These are phyloP conservation scores for Eubasilissa splendida DNA, from an alignment of 2,888 invertebrate species.

Conservation along the genomic window DNA sequence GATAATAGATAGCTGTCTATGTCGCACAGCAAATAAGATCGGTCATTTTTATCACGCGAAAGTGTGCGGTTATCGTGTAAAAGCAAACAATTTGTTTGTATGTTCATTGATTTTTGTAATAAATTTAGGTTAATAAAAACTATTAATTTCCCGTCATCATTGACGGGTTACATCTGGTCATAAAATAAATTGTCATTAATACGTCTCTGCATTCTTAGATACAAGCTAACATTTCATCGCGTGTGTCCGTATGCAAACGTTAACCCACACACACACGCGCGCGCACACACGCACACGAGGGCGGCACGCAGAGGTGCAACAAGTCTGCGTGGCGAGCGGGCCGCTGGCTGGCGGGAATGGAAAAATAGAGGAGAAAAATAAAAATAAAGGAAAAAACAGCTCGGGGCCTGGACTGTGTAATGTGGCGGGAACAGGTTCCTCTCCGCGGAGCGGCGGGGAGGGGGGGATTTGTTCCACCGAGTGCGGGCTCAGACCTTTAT, in stretches of 20 bases:
- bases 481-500: background rate
- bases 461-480: conserved; percentile 13
- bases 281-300: background rate
- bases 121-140: no score
- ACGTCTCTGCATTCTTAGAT: background rate
- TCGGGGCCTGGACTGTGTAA: conserved; percentile 32
- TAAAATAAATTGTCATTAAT: background rate
- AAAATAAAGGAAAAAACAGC: conserved; percentile 28
- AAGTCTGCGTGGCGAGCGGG: conserved; percentile 16
- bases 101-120: no score
- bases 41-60: no score
- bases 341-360: background rate
- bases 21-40: no score
- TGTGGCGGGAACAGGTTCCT: conserved; percentile 33
- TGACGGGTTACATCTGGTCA: no score
- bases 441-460: background rate
- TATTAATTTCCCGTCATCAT: no score
- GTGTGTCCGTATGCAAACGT: conserved; percentile 29
- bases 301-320: conserved; percentile 12
- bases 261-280: conserved; percentile 12
- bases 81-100: no score
- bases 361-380: conserved; percentile 13
- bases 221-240: conserved; percentile 28
- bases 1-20: no score
- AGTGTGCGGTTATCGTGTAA: no score